Base-by-base conservation (phyloP, 2,797 vertebrate genomes). In the Leucoraja ocellata region DNA sequence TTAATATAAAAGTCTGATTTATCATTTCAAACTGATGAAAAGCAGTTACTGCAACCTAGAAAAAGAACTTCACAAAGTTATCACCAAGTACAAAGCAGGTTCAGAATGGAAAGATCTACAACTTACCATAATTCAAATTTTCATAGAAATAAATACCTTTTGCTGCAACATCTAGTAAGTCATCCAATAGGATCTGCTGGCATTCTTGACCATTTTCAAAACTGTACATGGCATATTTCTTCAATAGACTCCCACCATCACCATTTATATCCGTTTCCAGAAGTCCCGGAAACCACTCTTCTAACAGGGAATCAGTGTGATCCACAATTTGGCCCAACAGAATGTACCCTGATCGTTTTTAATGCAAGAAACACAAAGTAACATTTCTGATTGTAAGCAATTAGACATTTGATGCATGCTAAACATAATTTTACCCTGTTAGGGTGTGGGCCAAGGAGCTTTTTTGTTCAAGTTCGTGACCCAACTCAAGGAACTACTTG, bases 221-320 rank as follows among this genome's bases (percentile, higher is more conserved):
- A 96, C 98, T 99, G 95, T 98, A 99, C 9, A 99, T 94, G 39
- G 96, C 99, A 98, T 99, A 99, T 94, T 97, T 99, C 96, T 99
- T 99, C 94, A 99, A 95, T 88, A 99, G 96, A 0, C 98, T 97
- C 95, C 98, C 98, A 3, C 98, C 98, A 93, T 97, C 98, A 91
- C 98, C 98, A 94, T 97, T 98, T 93, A 99, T 95, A 95, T 99
- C 98, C 0, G 98, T 98, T 95, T 97, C 97, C 91, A 99, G 95
- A 81, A 99, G 96, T 54, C 98, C 97, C 0, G 98, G 98, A 95
- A 99, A 99, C 98, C 99, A 99, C 93, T 99, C 99, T 95, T 99
- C 99, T 96, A 99, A 97, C 88, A 99, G 96, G 76, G 98, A 99
- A 96, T 99, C 99, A 32, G 98, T 96, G 94, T 99, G 99, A 95